phyloP scores from a whole-genome alignment of 2,797 vertebrate genomes.

The Crocodylus rhombifer region DNA sequence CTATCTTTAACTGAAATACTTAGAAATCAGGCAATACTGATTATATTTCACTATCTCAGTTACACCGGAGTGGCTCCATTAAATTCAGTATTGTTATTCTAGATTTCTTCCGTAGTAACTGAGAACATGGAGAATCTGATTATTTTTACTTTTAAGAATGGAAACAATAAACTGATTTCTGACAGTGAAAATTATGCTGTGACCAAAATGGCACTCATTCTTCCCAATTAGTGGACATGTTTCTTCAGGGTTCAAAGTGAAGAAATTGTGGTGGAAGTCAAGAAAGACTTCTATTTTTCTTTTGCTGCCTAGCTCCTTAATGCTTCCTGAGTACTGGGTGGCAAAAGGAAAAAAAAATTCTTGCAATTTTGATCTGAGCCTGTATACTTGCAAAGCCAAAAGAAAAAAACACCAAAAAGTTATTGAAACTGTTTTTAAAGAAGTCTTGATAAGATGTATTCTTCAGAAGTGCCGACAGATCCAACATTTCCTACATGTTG shows the following conservation, averaged over 20 bases:
- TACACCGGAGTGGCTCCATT: slow-evolving; percentile 11
- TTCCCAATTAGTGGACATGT: not conserved
- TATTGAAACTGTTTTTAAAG: not conserved
- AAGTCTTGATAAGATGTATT: not conserved
- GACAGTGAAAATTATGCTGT: not conserved
- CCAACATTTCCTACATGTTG: not conserved
- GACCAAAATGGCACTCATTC: not conserved
- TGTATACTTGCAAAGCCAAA: not conserved
- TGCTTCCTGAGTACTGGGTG: not conserved
- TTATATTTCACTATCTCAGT: slow-evolving; percentile 7
- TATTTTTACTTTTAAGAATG: not conserved
- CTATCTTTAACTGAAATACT: slow-evolving; percentile 24
- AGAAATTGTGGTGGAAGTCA: not conserved
- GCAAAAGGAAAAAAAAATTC: not conserved
- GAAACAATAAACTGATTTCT: not conserved
- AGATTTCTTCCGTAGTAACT: not conserved
- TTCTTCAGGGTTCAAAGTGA: not conserved
- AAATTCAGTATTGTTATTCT: not conserved
- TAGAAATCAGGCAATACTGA: not conserved
- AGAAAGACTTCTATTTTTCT: fast-evolving
- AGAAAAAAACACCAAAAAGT: not conserved
- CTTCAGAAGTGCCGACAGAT: not conserved
- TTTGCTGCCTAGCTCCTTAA: fast-evolving
- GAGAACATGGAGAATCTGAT: not conserved
- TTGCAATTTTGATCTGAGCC: not conserved